Evolutionary conservation across 2,113 vertebrate genomes (phyloP).

Genomic region (Alligator sinensis): DNA sequence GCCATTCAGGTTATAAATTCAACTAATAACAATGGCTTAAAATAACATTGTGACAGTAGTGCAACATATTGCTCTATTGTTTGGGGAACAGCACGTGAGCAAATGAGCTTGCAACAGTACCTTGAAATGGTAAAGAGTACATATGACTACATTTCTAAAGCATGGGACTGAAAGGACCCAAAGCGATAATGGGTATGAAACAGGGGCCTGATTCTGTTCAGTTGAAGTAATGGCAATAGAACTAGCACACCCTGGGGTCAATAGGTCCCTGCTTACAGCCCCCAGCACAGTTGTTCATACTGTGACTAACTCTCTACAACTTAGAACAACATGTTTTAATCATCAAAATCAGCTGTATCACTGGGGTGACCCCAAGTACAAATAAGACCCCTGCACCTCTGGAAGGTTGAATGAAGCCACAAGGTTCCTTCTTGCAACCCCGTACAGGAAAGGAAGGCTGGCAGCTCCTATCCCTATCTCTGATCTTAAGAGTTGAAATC

Average conservation of each 20-base stretch:
- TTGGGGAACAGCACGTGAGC: not conserved
- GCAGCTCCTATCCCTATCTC: not conserved
- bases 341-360: not conserved
- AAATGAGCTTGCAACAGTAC: slow-evolving; percentile 2
- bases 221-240: not conserved
- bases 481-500: not conserved
- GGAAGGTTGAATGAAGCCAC: not conserved
- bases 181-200: not conserved
- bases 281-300: not conserved
- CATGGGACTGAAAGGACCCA: not conserved
- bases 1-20: slow-evolving; percentile 22
- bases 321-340: not conserved
- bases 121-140: not conserved
- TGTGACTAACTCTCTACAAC: not conserved
- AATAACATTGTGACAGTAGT: not conserved
- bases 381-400: not conserved
- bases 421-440: not conserved
- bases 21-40: slow-evolving; percentile 14
- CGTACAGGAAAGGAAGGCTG: not conserved
- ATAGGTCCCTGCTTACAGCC: not conserved
- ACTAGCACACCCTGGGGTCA: not conserved
- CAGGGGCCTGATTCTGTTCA: not conserved
- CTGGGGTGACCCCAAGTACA: not conserved
- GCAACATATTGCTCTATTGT: not conserved
- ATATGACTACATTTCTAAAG: not conserved